Percentiles rank a stretch among this genome's conserved stretches.
Evolutionary conservation across 2,113 vertebrate species (phyloP).

Genomic region (Lathamus discolor): DNA sequence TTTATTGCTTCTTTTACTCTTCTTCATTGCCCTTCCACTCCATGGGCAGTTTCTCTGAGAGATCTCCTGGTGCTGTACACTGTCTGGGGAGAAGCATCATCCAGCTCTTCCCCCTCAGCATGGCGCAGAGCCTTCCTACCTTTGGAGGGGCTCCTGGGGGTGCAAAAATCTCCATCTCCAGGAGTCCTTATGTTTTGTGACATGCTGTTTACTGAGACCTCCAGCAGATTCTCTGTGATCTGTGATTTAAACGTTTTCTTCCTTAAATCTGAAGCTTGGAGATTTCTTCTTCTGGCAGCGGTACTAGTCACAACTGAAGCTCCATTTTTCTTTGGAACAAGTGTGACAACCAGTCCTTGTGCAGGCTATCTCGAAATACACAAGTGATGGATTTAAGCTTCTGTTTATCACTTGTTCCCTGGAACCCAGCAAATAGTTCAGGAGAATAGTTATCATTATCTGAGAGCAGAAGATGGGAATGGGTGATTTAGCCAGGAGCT

Average conservation of each 20-base stretch:
- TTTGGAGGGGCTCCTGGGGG: neutral
- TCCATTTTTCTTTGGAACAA: neutral
- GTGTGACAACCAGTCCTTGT: neutral
- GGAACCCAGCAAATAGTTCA: neutral
- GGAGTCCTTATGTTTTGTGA: neutral
- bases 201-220: neutral
- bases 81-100: neutral
- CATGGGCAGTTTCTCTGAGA: neutral
- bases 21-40: neutral
- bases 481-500: neutral
- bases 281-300: neutral
- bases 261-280: neutral
- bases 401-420: neutral
- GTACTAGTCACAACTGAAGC: neutral
- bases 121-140: accelerated
- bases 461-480: neutral
- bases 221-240: neutral
- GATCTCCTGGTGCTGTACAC: neutral
- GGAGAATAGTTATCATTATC: neutral
- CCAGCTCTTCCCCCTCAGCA: neutral
- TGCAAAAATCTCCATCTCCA: neutral
- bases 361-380: neutral
- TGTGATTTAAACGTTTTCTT: neutral
- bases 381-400: neutral
- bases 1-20: neutral